A percentile compares a stretch with the other conserved stretches of the same genome.
phyloP scores from a whole-genome alignment of 2,797 vertebrate species.

The Helicolenus hilgendorfi region DNA sequence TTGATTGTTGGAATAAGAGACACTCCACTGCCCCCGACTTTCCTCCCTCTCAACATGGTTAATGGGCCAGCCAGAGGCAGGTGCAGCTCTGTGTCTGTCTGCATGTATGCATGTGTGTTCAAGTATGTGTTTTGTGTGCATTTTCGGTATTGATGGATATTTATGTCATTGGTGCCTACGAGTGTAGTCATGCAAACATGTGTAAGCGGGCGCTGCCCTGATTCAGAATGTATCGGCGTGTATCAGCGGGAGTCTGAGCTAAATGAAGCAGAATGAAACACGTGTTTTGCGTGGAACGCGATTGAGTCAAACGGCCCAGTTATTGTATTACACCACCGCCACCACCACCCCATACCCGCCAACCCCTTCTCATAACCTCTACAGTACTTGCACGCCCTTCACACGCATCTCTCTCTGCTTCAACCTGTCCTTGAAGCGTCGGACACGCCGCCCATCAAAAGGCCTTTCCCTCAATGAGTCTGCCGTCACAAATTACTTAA shows the following conservation, averaged over 20 bases:
- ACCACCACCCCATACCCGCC: neutral
- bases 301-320: slow-evolving; percentile 78
- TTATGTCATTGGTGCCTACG: slow-evolving; percentile 18
- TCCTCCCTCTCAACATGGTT: slow-evolving; percentile 73
- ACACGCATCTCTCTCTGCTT: slow-evolving; percentile 1
- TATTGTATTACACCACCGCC: slow-evolving; percentile 66
- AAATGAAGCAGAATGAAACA: slow-evolving; percentile 76
- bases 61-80: slow-evolving; percentile 79
- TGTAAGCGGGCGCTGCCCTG: neutral
- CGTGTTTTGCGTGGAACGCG: slow-evolving; percentile 63
- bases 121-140: slow-evolving; percentile 1
- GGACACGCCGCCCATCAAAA: slow-evolving; percentile 74
- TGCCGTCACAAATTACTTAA: slow-evolving; percentile 75
- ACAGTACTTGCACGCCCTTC: neutral
- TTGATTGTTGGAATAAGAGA: slow-evolving; percentile 84
- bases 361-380: slow-evolving; percentile 11
- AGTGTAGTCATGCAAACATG: slow-evolving; percentile 47
- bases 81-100: slow-evolving; percentile 29
- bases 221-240: slow-evolving; percentile 29
- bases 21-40: slow-evolving; percentile 78
- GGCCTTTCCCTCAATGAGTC: slow-evolving; percentile 62
- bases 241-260: slow-evolving; percentile 46
- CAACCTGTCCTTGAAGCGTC: slow-evolving; percentile 75
- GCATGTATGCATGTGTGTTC: neutral
- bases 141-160: slow-evolving; percentile 64